Conservation (phyloP, 2,113 vertebrate genomes). For the Gymnocephalus cernua region DNA sequence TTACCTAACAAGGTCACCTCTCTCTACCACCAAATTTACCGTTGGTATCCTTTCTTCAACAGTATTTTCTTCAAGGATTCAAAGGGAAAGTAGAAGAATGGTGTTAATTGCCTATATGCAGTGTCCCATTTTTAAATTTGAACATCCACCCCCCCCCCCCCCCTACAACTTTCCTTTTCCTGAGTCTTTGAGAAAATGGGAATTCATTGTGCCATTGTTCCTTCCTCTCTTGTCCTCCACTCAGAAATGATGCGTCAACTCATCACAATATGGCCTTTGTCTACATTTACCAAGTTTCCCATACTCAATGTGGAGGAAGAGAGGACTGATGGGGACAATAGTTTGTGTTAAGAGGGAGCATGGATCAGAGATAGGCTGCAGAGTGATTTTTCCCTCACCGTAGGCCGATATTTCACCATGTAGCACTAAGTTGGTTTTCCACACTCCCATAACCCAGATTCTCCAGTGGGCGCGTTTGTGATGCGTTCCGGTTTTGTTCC, state of each 20-base stretch:
- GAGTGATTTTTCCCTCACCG: slow-evolving; percentile 1
- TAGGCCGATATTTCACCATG: slow-evolving; percentile 19
- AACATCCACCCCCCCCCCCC: slow-evolving; percentile 59
- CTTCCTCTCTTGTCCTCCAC: slow-evolving; percentile 73
- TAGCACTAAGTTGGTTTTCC: background rate
- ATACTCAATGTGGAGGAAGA: slow-evolving; percentile 60
- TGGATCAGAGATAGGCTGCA: slow-evolving; percentile 48
- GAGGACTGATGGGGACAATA: slow-evolving; percentile 58
- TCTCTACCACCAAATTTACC: slow-evolving; percentile 83
- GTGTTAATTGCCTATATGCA: slow-evolving; percentile 86
- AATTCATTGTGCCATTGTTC: slow-evolving; percentile 83
- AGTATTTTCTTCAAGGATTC: slow-evolving; percentile 80
- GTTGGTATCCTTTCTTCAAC: slow-evolving; percentile 80
- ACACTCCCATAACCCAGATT: background rate
- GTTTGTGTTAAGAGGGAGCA: slow-evolving; percentile 60
- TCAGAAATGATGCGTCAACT: slow-evolving; percentile 82
- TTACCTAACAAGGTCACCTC: slow-evolving; percentile 89
- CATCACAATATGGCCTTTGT: slow-evolving; percentile 83
- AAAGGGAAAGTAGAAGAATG: slow-evolving; percentile 82
- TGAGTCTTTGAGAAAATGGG: slow-evolving; percentile 77
- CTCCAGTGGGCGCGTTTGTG: too few relatives aligned
- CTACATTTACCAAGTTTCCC: slow-evolving; percentile 77
- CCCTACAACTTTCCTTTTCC: slow-evolving; percentile 77
- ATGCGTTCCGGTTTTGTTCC: too few relatives aligned
- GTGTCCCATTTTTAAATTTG: slow-evolving; percentile 85